These are phyloP conservation scores for Trypoxylus dichotomus DNA, from an alignment of 1,140 invertebrate genomes.

Conservation along the genomic window DNA sequence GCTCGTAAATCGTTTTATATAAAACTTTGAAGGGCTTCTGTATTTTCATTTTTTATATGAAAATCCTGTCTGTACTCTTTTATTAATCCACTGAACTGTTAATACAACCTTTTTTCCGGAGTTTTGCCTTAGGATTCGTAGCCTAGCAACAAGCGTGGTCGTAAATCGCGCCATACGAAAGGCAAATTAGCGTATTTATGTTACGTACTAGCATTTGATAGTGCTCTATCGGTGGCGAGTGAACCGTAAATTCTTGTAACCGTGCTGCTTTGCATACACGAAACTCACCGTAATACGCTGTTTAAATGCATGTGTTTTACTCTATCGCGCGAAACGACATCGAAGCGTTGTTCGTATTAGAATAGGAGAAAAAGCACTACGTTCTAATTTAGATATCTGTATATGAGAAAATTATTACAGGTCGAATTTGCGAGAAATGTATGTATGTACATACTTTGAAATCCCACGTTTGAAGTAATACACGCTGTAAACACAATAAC, in stretches of 20 bases:
- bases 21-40: too few relatives aligned
- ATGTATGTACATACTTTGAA: too few relatives aligned
- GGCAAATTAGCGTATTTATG: neutral
- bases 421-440: too few relatives aligned
- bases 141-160: neutral
- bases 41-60: too few relatives aligned
- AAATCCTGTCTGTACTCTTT: too few relatives aligned
- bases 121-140: neutral
- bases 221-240: neutral
- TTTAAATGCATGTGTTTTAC: neutral
- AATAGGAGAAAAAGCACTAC: too few relatives aligned
- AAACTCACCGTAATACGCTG: neutral
- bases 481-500: too few relatives aligned
- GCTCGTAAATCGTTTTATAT: too few relatives aligned
- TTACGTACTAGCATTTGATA: neutral
- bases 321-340: neutral
- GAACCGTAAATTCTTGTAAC: neutral
- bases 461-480: too few relatives aligned
- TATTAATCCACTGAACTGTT: neutral
- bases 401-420: too few relatives aligned
- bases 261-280: neutral
- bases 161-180: neutral
- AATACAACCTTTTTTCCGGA: neutral
- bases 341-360: neutral
- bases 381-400: too few relatives aligned